These are phyloP conservation scores for Zaprionus ghesquierei DNA, from an alignment of 1,140 invertebrate genomes.

Conservation along the genomic window DNA sequence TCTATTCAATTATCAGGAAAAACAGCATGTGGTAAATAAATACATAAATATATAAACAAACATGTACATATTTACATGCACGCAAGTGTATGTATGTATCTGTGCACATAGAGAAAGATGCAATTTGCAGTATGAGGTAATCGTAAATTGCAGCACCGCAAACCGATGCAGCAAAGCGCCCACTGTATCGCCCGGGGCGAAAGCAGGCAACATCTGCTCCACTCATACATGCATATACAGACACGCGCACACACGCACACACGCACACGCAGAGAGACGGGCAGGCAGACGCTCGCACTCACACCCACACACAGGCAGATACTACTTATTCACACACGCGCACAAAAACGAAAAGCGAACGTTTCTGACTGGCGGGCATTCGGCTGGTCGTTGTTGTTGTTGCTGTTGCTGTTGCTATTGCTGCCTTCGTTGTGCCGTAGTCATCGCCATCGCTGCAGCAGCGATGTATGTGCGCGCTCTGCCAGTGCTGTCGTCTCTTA, in stretches of 20 bases:
- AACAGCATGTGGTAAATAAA: conserved; percentile 16
- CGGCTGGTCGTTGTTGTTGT: conserved; percentile 18
- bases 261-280: background rate
- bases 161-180: conserved; percentile 1
- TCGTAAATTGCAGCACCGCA: conserved; percentile 56
- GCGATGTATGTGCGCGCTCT: background rate
- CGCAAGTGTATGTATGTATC: background rate
- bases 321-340: conserved; percentile 54
- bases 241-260: conserved; percentile 1
- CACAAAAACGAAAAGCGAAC: conserved; percentile 67
- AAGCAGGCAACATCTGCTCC: conserved; percentile 33
- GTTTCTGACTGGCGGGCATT: conserved; percentile 81
- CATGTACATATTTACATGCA: background rate
- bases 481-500: conserved; percentile 63
- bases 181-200: background rate
- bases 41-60: background rate
- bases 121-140: conserved; percentile 72
- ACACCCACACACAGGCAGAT: conserved; percentile 15
- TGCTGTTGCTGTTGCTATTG: conserved; percentile 40
- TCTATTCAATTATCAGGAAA: conserved; percentile 69
- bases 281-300: background rate
- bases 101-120: conserved; percentile 43
- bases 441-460: conserved; percentile 47
- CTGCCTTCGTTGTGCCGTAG: conserved; percentile 24
- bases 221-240: background rate